phyloP scores from a whole-genome alignment of 2,797 vertebrate genomes.

The Amazonetta brasiliensis region DNA sequence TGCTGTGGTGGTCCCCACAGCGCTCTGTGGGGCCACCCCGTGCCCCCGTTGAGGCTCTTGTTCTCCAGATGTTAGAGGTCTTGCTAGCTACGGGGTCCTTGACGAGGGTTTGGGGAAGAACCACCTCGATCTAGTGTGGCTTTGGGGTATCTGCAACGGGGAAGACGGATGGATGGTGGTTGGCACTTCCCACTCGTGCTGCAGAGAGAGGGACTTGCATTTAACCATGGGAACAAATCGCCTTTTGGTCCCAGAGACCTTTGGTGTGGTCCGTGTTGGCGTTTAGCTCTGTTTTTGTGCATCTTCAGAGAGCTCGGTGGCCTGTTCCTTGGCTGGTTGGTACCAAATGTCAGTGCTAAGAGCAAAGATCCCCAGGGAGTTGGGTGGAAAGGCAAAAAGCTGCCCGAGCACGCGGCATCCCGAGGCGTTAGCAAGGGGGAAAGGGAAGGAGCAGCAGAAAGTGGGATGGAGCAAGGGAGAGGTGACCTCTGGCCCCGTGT shows the following conservation, averaged over 20 bases:
- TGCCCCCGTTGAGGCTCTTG: neutral
- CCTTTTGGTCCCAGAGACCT: neutral
- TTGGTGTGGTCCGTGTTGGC: neutral
- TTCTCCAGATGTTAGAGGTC: neutral
- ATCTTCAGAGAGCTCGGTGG: neutral
- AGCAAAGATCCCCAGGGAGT: neutral
- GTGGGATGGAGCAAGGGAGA: neutral
- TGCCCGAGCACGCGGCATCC: neutral
- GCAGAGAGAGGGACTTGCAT: neutral
- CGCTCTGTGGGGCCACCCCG: neutral
- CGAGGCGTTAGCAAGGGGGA: neutral
- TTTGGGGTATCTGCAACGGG: neutral
- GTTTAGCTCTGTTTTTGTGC: neutral
- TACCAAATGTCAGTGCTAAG: accelerated
- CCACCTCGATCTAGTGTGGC: neutral
- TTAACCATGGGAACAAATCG: neutral
- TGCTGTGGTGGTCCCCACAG: neutral
- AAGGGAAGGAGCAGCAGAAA: neutral
- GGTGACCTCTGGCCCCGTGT: neutral
- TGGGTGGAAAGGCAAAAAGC: neutral
- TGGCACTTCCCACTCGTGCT: neutral
- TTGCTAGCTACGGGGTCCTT: neutral
- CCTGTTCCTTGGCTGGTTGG: neutral
- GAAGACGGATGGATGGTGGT: neutral
- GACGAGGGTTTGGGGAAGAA: neutral